Evolutionary conservation across 1,140 invertebrate species (phyloP), one percentile per base, ranked within the genome.

Genomic region (Drosophila takahashii): DNA sequence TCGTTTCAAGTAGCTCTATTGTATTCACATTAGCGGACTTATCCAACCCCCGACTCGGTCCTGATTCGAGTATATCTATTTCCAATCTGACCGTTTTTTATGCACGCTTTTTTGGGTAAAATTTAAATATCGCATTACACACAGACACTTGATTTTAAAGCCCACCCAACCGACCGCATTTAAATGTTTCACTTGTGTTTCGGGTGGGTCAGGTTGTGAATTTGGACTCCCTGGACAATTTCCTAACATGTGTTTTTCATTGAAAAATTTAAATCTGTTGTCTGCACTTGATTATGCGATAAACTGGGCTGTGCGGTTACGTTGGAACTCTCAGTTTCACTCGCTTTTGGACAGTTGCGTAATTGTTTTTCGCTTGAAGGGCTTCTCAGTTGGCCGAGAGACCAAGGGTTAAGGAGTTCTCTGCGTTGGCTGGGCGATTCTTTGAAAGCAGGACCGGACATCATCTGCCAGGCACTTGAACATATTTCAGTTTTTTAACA

Each of bases 91-190:
- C 57, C 54, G 58, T 78, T 77, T 80, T 79, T 80, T 67, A 15
- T 54, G 26, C 53, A 10, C 39, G 9, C 34, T 54, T 70, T 48
- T 66, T 72, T 47, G 52, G 53, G 11, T 18, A 32, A 89, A 87
- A 89, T 87, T 87, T 84, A 84, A 89, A 87, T 87, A 87, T 87
- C 84, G 84, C 84, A 87, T 87, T 87, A 87, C 84, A 79, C 36
- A 79, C 84, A 87, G 79, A 48, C 84, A 89, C 84, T 87, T 87
- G 84, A 84, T 77, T 87, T 89, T 77, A 77, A 69, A 89, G 79
- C 65, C 62, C 47, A 41, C 13, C 65, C 58, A 22, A 22, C 22
- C 22, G 26, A 42, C 27, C 27, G 44, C 59, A 87, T 89, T 89
- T 29, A 89, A 87, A 83, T 84, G 79, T 74, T 87, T 87, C 81